phyloP scores from a whole-genome alignment of 2,888 invertebrate species.

The Cataglyphis altisquamis region DNA sequence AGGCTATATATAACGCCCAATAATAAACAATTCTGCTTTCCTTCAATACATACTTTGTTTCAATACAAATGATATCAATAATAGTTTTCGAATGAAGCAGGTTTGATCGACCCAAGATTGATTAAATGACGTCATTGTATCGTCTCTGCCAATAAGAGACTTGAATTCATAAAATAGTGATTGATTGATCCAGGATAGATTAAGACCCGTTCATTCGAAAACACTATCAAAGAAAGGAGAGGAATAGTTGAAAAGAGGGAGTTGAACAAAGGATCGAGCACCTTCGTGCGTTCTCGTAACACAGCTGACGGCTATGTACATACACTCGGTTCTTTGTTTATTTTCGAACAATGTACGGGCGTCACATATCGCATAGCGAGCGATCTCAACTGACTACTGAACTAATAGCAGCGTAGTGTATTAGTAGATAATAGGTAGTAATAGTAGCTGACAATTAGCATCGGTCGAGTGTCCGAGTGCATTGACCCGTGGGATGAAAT shows the following conservation, averaged over 20 bases:
- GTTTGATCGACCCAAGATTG: no score
- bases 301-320: background rate
- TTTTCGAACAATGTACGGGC: background rate
- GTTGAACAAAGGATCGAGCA: background rate
- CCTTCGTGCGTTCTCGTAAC: background rate
- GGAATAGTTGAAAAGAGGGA: background rate
- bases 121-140: no score
- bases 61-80: background rate
- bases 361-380: background rate
- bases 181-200: no score
- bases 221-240: background rate
- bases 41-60: background rate
- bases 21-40: no score
- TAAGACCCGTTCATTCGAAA: no score
- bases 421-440: background rate
- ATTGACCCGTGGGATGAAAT: conserved; percentile 58
- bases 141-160: no score
- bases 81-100: no score
- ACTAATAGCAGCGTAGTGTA: background rate
- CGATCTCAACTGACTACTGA: background rate
- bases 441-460: background rate
- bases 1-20: background rate
- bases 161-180: no score
- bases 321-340: conserved; percentile 43
- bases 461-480: conserved; percentile 54